These are phyloP conservation scores for Rhynchotus rufescens DNA, from an alignment of 2,797 vertebrate genomes.

Conservation along the genomic window DNA sequence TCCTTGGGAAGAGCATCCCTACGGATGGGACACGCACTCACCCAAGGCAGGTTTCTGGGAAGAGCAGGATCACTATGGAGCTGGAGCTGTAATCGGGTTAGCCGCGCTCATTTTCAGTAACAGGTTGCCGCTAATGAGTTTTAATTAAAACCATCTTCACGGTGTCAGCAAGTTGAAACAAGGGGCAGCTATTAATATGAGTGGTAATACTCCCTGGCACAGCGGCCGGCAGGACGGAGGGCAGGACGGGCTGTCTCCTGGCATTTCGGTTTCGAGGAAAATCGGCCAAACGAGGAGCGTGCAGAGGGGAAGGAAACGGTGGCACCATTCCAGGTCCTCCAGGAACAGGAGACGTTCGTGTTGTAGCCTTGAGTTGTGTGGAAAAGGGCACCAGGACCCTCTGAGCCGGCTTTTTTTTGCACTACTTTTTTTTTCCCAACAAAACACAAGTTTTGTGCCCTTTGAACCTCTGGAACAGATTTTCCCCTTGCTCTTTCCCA, in stretches of 20 bases:
- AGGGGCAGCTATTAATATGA: constrained; percentile 24
- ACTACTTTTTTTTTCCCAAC: neutral
- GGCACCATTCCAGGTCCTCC: neutral
- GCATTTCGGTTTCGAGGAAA: neutral
- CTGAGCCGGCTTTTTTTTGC: no score
- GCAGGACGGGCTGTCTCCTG: accelerated
- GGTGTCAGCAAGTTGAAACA: constrained; percentile 54
- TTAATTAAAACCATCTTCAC: constrained; percentile 67
- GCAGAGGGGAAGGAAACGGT: neutral
- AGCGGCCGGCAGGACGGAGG: accelerated
- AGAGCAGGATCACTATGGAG: neutral
- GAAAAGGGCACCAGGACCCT: neutral
- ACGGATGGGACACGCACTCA: neutral
- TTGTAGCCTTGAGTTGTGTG: no score
- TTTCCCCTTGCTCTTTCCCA: neutral
- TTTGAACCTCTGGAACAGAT: constrained; percentile 4
- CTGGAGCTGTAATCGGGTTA: neutral
- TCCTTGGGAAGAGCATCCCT: accelerated
- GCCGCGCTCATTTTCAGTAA: constrained; percentile 12
- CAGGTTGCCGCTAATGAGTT: constrained; percentile 52
- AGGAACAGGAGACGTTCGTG: no score
- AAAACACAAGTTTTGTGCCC: neutral
- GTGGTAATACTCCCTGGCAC: neutral
- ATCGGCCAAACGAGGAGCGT: neutral
- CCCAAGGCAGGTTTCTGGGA: neutral